A percentile compares a stretch with the other conserved stretches of the same genome.
phyloP scores from a whole-genome alignment of 2,797 vertebrate genomes.

The Epinephelus awoara region DNA sequence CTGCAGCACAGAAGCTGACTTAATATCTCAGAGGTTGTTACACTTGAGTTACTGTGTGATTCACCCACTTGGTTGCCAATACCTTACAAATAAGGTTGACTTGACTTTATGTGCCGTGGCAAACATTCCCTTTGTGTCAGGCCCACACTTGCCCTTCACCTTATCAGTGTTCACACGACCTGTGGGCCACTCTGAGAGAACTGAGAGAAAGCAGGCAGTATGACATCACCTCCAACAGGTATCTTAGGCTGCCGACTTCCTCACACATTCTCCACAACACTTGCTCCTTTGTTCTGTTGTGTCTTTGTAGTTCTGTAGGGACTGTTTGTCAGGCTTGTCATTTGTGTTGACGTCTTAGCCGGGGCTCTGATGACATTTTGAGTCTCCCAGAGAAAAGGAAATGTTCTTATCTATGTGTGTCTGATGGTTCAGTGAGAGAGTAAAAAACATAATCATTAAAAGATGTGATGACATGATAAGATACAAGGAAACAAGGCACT shows the following conservation, averaged over 20 bases:
- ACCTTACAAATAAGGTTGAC: neutral
- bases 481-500: neutral
- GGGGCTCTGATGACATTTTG: constrained; percentile 2
- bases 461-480: rapidly evolving
- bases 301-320: neutral
- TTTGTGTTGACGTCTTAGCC: neutral
- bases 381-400: neutral
- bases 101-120: neutral
- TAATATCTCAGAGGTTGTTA: neutral
- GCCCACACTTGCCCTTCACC: neutral
- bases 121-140: neutral
- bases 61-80: neutral
- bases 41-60: neutral
- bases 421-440: neutral
- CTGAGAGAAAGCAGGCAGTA: neutral
- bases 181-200: neutral
- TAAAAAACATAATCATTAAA: neutral
- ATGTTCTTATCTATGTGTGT: neutral
- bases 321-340: constrained; percentile 15
- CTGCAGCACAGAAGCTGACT: neutral
- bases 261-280: constrained; percentile 18
- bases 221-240: constrained; percentile 53
- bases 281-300: constrained; percentile 43
- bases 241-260: neutral
- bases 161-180: neutral